phyloP scores from a whole-genome alignment of 2,888 invertebrate genomes.

The Andrena minutula region DNA sequence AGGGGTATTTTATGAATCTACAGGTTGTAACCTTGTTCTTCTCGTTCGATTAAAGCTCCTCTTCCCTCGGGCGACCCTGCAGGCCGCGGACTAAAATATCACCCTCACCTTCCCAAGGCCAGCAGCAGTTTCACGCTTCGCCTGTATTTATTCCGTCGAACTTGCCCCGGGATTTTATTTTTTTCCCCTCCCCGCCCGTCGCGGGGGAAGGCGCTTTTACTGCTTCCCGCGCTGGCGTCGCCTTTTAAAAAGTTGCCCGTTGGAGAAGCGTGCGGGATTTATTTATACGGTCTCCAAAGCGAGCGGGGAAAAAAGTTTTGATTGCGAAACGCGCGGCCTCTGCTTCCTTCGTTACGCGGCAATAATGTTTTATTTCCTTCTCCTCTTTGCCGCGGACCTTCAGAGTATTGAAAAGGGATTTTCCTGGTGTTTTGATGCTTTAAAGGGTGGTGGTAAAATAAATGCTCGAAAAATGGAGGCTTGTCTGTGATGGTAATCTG shows the following conservation, averaged over 20 bases:
- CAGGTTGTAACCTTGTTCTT: slow-evolving; percentile 68
- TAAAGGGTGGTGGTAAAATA: slow-evolving; percentile 16
- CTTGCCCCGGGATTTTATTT: slow-evolving; percentile 13
- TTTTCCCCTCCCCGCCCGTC: background rate
- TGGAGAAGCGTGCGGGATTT: slow-evolving; percentile 10
- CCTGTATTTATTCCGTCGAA: slow-evolving; percentile 35
- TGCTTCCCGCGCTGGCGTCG: background rate
- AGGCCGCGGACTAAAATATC: slow-evolving; percentile 60
- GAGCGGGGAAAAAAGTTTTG: slow-evolving; percentile 12
- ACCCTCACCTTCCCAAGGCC: slow-evolving; percentile 52
- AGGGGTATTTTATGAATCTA: slow-evolving; percentile 66
- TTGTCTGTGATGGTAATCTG: slow-evolving; percentile 33
- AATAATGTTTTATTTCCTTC: background rate
- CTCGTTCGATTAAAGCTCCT: slow-evolving; percentile 63
- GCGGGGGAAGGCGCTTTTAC: slow-evolving; percentile 25
- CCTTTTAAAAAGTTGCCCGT: slow-evolving; percentile 11
- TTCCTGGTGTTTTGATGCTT: slow-evolving; percentile 28
- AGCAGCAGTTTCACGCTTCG: slow-evolving; percentile 46
- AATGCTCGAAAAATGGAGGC: slow-evolving; percentile 8
- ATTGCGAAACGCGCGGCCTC: slow-evolving; percentile 13
- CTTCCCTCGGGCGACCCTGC: slow-evolving; percentile 18
- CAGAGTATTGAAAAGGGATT: slow-evolving; percentile 45
- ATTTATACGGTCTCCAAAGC: slow-evolving; percentile 13
- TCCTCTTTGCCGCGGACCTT: slow-evolving; percentile 11
- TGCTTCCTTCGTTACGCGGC: background rate